Evolutionary conservation across 2,888 invertebrate genomes (phyloP).

Genomic region (Zootermopsis nevadensis): DNA sequence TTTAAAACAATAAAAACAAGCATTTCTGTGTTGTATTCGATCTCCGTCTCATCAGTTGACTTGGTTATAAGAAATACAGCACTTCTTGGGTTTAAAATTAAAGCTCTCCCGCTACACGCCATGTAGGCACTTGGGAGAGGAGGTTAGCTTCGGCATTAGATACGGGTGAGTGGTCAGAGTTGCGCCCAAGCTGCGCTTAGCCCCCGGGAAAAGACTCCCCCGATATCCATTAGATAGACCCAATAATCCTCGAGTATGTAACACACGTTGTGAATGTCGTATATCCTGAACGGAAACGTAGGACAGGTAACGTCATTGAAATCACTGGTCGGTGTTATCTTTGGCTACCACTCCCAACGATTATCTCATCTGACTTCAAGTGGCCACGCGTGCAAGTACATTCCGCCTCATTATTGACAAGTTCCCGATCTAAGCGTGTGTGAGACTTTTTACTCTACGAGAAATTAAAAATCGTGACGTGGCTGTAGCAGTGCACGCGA

Average conservation of each 20-base stretch:
- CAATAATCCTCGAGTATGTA: not conserved
- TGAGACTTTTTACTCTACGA: no score
- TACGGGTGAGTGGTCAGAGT: no score
- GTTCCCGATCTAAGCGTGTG: not conserved
- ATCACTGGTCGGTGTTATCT: not conserved
- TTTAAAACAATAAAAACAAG: no score
- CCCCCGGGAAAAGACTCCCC: no score
- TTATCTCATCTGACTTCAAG: not conserved
- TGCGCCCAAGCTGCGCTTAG: no score
- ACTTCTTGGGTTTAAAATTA: no score
- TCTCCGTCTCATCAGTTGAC: not conserved
- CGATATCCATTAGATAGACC: no score
- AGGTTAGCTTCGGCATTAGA: no score
- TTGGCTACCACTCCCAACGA: not conserved
- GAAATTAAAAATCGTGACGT: no score
- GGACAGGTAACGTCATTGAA: not conserved
- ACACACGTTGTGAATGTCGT: not conserved
- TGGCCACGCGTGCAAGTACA: not conserved
- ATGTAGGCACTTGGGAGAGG: no score
- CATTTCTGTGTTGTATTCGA: not conserved
- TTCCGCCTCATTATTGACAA: not conserved
- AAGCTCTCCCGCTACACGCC: no score
- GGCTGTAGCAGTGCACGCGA: no score
- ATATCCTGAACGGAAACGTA: not conserved
- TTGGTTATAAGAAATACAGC: not conserved